These are phyloP conservation scores for Adelphocoris suturalis DNA, from an alignment of 2,888 invertebrate species.

Conservation along the genomic window DNA sequence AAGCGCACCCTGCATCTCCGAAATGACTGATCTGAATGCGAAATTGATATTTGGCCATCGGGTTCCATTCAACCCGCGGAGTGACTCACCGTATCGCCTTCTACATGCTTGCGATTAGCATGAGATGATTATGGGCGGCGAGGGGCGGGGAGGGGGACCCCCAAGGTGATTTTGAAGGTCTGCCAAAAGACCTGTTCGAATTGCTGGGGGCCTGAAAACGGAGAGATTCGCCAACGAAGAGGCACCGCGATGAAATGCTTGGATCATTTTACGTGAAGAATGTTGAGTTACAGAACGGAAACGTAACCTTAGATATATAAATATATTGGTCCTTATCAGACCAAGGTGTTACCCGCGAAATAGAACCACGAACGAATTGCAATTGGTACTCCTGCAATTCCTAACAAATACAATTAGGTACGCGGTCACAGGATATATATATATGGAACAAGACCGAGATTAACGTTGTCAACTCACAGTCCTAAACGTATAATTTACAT, in stretches of 20 bases:
- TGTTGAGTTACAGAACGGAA: too few relatives aligned
- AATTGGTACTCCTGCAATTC: too few relatives aligned
- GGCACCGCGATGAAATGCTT: neutral
- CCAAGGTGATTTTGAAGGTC: conserved; percentile 62
- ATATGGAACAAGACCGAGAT: too few relatives aligned
- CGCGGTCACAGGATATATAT: too few relatives aligned
- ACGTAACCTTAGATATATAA: too few relatives aligned
- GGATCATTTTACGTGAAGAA: neutral
- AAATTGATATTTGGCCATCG: conserved; percentile 46
- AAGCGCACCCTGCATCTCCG: neutral
- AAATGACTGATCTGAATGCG: conserved; percentile 32
- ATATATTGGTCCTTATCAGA: too few relatives aligned
- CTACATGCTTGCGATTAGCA: conserved; percentile 37
- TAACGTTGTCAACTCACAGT: too few relatives aligned
- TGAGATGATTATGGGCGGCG: conserved; percentile 36
- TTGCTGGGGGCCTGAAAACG: conserved; percentile 20
- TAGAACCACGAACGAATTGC: too few relatives aligned
- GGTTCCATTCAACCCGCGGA: conserved; percentile 33
- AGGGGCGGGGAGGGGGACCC: conserved; percentile 24
- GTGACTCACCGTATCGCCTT: conserved; percentile 40
- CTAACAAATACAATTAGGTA: too few relatives aligned
- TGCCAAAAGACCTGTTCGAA: conserved; percentile 53
- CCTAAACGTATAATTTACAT: too few relatives aligned
- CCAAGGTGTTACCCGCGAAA: too few relatives aligned
- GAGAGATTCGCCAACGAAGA: neutral